phyloP scores from a whole-genome alignment of 2,113 vertebrate species.

The Sula dactylatra region DNA sequence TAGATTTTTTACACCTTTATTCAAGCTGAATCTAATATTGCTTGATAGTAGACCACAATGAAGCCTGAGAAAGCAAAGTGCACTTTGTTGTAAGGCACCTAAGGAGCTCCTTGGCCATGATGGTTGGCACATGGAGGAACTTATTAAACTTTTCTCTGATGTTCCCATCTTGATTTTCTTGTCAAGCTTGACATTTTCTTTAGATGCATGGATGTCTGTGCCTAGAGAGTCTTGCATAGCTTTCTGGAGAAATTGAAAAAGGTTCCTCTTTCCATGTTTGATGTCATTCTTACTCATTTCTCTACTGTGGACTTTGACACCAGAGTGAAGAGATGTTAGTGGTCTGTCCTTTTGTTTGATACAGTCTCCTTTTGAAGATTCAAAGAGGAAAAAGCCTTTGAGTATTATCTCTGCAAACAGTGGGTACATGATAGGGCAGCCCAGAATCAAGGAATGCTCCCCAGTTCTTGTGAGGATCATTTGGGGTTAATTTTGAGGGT shows the following conservation, averaged over 20 bases:
- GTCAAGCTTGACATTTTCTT: background rate
- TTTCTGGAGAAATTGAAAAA: background rate
- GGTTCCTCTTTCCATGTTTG: background rate
- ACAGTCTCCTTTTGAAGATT: background rate
- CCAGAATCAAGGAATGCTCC: background rate
- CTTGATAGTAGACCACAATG: background rate
- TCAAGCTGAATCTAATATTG: background rate
- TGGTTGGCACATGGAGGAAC: background rate
- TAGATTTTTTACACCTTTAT: background rate
- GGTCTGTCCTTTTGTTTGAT: conserved; percentile 7
- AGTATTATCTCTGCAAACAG: background rate
- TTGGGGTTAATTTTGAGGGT: conserved; percentile 44
- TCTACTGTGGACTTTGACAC: background rate
- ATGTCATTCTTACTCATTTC: background rate
- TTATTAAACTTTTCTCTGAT: background rate
- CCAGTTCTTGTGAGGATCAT: background rate
- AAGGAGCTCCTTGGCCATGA: background rate
- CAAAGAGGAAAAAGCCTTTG: conserved; percentile 3
- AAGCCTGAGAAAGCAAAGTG: background rate
- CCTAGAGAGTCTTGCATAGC: accelerated
- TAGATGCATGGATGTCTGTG: background rate
- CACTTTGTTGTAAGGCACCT: background rate
- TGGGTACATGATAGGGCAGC: background rate
- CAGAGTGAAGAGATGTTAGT: background rate
- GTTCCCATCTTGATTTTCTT: background rate